Evolutionary conservation across 2,888 invertebrate species (phyloP).

Genomic region (Cephus runcator): DNA sequence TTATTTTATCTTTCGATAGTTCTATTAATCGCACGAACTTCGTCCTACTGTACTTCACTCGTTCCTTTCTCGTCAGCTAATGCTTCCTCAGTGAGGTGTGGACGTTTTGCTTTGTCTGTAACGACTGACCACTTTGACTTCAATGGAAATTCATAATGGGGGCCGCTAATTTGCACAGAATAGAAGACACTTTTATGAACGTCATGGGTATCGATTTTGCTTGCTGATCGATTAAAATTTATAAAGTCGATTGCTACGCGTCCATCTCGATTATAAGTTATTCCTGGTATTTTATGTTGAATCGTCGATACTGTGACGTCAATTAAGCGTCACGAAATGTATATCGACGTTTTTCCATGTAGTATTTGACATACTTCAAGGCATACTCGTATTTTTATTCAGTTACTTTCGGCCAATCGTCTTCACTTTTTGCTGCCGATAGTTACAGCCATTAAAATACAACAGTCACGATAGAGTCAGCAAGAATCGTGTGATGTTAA

Average conservation of each 20-base stretch:
- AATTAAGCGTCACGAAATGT: too few species aligned
- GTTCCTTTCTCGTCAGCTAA: not conserved
- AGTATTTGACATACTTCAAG: not conserved
- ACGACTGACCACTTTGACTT: slow-evolving; percentile 8
- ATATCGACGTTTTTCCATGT: not conserved
- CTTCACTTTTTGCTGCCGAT: not conserved
- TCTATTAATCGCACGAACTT: not conserved
- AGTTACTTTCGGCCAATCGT: not conserved
- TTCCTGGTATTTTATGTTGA: not conserved
- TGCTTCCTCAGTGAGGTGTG: not conserved
- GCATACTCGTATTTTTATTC: not conserved
- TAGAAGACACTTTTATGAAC: slow-evolving; percentile 16
- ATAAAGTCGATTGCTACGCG: not conserved
- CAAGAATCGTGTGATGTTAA: not conserved
- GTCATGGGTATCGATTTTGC: not conserved
- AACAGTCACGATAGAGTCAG: not conserved
- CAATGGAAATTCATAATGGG: slow-evolving; percentile 38
- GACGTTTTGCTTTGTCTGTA: not conserved
- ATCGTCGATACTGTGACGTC: not conserved
- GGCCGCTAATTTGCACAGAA: slow-evolving; percentile 39
- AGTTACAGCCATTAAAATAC: not conserved
- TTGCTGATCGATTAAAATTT: not conserved
- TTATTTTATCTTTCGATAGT: not conserved
- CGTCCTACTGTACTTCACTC: not conserved
- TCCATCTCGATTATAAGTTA: not conserved